Conservation (phyloP, 2,113 vertebrate species). For the Tachysurus fulvidraco region DNA sequence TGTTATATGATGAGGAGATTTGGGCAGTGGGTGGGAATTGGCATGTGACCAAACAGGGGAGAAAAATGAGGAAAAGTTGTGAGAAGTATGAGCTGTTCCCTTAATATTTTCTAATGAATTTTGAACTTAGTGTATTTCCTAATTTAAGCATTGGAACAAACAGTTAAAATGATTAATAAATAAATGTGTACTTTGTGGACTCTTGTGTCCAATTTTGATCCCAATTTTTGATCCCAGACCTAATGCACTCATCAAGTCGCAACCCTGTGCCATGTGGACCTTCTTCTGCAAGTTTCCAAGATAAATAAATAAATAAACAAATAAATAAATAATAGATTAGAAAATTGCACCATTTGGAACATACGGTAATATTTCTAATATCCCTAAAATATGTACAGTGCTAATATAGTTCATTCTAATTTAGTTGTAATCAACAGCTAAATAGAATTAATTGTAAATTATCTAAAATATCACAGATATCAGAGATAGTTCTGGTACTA, state of each 20-base stretch:
- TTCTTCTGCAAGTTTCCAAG: neutral
- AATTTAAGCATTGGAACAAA: neutral
- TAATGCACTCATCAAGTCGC: neutral
- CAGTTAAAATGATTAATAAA: neutral
- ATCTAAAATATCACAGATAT: neutral
- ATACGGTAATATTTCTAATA: neutral
- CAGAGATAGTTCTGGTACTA: neutral
- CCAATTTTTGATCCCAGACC: neutral
- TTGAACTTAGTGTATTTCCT: neutral
- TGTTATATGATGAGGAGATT: too few species aligned
- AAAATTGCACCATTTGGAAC: neutral
- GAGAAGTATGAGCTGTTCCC: too few species aligned
- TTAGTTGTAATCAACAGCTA: neutral
- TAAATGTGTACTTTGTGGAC: neutral
- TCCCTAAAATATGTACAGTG: neutral
- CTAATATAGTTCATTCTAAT: neutral
- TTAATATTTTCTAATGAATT: too few species aligned
- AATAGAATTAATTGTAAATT: neutral
- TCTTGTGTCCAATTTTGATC: neutral
- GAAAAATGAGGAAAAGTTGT: too few species aligned
- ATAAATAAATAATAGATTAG: too few species aligned
- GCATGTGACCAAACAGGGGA: too few species aligned
- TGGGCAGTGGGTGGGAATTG: too few species aligned
- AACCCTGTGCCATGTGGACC: neutral
- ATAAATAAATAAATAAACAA: too few species aligned